These are phyloP conservation scores for Enoplosus armatus DNA, from an alignment of 2,797 vertebrate genomes.

Conservation along the genomic window DNA sequence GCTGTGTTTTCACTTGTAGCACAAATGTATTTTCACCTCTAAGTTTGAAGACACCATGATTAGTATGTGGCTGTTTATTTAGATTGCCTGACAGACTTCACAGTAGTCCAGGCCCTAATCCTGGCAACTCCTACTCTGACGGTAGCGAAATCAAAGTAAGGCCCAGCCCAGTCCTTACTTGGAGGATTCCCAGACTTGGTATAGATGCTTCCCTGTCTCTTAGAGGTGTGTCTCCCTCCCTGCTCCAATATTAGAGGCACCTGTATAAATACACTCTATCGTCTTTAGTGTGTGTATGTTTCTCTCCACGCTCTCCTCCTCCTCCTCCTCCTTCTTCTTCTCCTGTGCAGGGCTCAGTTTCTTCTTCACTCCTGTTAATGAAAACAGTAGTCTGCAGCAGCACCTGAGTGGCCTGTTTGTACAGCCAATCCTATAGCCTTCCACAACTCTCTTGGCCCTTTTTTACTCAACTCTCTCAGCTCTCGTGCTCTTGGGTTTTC, in stretches of 20 bases:
- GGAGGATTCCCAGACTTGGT: conserved; percentile 41
- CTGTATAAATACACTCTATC: conserved; percentile 74
- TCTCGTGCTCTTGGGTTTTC: conserved; percentile 61
- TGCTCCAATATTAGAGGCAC: conserved; percentile 67
- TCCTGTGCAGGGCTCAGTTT: conserved; percentile 52
- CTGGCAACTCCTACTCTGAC: conserved; percentile 15
- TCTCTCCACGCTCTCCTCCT: conserved; percentile 33
- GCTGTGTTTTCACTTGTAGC: neutral
- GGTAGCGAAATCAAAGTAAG: conserved; percentile 28
- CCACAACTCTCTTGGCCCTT: conserved; percentile 28
- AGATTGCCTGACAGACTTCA: conserved; percentile 20
- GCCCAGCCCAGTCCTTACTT: conserved; percentile 29
- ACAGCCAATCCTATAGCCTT: conserved; percentile 57
- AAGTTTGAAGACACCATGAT: neutral
- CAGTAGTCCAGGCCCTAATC: conserved; percentile 17
- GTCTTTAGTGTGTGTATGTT: conserved; percentile 39
- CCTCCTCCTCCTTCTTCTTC: conserved; percentile 33
- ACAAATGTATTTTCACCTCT: neutral
- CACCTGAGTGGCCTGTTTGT: conserved; percentile 78
- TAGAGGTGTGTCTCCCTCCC: conserved; percentile 57
- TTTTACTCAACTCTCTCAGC: conserved; percentile 10
- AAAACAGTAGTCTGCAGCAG: conserved; percentile 73
- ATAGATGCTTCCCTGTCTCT: conserved; percentile 69
- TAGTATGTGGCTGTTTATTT: neutral
- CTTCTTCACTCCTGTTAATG: conserved; percentile 64